These are phyloP conservation scores for Phalacrocorax aristotelis DNA, from an alignment of 2,113 vertebrate genomes.

Conservation along the genomic window DNA sequence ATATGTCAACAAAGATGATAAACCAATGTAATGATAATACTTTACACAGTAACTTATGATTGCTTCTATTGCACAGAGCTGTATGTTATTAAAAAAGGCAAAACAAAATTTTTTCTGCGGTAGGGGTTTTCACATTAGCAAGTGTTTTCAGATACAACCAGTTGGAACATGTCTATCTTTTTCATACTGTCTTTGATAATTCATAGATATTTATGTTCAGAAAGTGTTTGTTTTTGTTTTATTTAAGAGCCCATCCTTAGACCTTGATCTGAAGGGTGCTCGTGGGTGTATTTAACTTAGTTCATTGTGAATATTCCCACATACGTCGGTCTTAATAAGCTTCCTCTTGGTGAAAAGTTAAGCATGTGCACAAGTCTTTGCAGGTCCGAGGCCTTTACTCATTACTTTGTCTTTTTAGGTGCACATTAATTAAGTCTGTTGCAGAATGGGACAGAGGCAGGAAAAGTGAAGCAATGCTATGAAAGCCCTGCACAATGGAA, in stretches of 20 bases:
- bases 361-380: neutral
- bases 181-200: neutral
- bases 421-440: fast-evolving
- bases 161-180: neutral
- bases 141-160: neutral
- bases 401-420: neutral
- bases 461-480: neutral
- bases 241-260: neutral
- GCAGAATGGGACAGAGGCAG: neutral
- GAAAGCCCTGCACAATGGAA: neutral
- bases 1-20: neutral
- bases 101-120: neutral
- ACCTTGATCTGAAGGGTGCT: constrained; percentile 1
- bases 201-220: neutral
- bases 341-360: neutral
- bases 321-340: neutral
- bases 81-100: neutral
- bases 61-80: neutral
- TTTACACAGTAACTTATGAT: neutral
- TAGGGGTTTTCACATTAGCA: neutral
- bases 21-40: neutral
- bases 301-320: constrained; percentile 19
- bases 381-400: neutral
- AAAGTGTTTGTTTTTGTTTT: constrained; percentile 3
- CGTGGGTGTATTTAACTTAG: neutral